Conservation (phyloP, 2,888 invertebrate species). For the Patella ulyssiponensis region DNA sequence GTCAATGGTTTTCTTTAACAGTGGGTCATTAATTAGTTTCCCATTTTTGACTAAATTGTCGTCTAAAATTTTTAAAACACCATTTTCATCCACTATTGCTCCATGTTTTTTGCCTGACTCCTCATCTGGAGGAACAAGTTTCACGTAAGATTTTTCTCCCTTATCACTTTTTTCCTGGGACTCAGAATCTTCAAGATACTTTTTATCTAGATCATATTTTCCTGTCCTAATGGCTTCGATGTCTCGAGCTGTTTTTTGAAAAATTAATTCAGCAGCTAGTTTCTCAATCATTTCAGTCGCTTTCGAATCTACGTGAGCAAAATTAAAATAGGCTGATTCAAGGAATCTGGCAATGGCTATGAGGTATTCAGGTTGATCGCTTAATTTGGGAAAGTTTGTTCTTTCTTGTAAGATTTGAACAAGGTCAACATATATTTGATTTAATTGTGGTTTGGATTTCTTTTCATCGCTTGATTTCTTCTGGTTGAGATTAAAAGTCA, state of each 20-base stretch:
- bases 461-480: background rate
- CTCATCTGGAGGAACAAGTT: constrained; percentile 16
- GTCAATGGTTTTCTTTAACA: constrained; percentile 5
- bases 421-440: constrained; percentile 56
- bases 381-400: constrained; percentile 57
- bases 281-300: constrained; percentile 47
- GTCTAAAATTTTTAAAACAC: constrained; percentile 11
- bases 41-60: background rate
- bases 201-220: background rate
- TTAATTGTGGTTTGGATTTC: constrained; percentile 44
- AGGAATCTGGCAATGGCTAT: constrained; percentile 56
- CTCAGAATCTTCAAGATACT: constrained; percentile 13
- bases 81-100: constrained; percentile 20
- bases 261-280: constrained; percentile 46
- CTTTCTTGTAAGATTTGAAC: constrained; percentile 50
- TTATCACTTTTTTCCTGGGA: constrained; percentile 22
- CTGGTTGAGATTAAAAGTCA: constrained; percentile 28
- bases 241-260: constrained; percentile 26
- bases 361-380: constrained; percentile 50
- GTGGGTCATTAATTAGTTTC: constrained; percentile 5
- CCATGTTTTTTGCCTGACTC: constrained; percentile 11
- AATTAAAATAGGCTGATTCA: constrained; percentile 55
- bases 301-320: constrained; percentile 40
- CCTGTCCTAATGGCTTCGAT: constrained; percentile 10
- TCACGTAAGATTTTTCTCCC: constrained; percentile 16